Base-by-base conservation (phyloP, 2,113 vertebrate genomes). In the Speoplatyrhinus poulsoni region DNA sequence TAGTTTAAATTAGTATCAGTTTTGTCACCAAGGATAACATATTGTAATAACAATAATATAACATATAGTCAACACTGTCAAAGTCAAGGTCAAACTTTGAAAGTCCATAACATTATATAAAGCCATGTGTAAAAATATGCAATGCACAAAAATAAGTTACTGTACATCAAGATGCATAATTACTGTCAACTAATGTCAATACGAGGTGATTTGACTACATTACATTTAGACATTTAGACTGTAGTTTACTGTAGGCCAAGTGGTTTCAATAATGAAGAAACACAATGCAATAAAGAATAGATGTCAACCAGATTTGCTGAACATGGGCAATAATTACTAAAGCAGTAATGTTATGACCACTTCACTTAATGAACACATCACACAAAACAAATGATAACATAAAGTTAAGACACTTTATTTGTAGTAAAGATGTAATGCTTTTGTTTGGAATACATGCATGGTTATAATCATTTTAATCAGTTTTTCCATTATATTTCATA, bases 111-210 rank as follows among this genome's bases (percentile, higher is more conserved):
- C 82, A 85, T 75, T 82, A 82, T 80, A 83, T 88, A 82, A 83
- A 69, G 77, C 82, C 72, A 80, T 86, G 85, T 77, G 82, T 79
- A 72, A 83, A 75, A 88, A 85, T 81, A 87, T 89, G 78, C 82
- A 72, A 82, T 75, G 81, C 82, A 78, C 72, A 80, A 75, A 41
- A 41, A 41, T 6, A 8, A 85, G 83, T 77, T 84, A 88, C 86
- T 65, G 81, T 88, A 87, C 50, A 80, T 84, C 85, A 78, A 75
- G 75, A 82, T 82, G 72, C 72, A 62, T 76, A 84, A 90, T 91
- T 88, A 88, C 59, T 82, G 72, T 83, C 83, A 89, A 88, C 87
- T 90, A 85, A 85, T 85, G 83, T 86, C 86, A 90, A 90, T 87
- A 83, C 87, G 81, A 84, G 68, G 82, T 83, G 80, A 85, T 86